A percentile compares a stretch with the other conserved stretches of the same genome.
These are phyloP conservation scores for Platerodrilus igneus DNA, from an alignment of 2,888 invertebrate species.

Conservation along the genomic window DNA sequence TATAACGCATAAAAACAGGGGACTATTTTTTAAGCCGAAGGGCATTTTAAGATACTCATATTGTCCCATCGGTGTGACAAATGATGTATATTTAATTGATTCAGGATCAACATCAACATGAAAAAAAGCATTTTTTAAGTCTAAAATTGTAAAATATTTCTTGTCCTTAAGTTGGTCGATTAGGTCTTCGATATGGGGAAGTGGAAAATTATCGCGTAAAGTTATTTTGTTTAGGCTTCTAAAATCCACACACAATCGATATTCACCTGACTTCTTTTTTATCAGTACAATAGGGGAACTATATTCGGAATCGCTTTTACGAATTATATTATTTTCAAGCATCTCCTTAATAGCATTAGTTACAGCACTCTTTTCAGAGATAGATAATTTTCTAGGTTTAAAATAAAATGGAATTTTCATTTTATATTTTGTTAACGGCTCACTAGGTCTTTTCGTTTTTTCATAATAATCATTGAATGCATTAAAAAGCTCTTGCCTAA, in stretches of 20 bases:
- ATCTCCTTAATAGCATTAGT: conserved; percentile 19
- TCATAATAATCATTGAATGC: too few species aligned
- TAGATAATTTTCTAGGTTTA: too few species aligned
- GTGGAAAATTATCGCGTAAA: conserved; percentile 19
- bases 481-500: too few species aligned
- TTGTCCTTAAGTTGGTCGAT: conserved; percentile 12
- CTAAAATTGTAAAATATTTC: conserved; percentile 11
- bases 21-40: conserved; percentile 31
- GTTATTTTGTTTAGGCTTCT: conserved; percentile 9
- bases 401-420: too few species aligned
- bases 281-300: conserved; percentile 7
- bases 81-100: conserved; percentile 5
- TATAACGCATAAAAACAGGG: conserved; percentile 15
- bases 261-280: conserved; percentile 1
- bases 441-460: too few species aligned
- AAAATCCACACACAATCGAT: conserved; percentile 1
- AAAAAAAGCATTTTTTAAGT: conserved; percentile 14
- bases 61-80: conserved; percentile 1
- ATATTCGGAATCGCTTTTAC: conserved; percentile 4
- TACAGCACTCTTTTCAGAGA: too few species aligned
- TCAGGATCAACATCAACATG: conserved; percentile 9
- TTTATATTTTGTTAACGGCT: too few species aligned
- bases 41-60: conserved; percentile 26
- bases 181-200: conserved; percentile 22
- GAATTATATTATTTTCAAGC: conserved; percentile 16